Percentiles rank a stretch among this genome's conserved stretches.
Conservation (phyloP, 2,113 vertebrate genomes). For the Pomatostomus ruficeps region DNA sequence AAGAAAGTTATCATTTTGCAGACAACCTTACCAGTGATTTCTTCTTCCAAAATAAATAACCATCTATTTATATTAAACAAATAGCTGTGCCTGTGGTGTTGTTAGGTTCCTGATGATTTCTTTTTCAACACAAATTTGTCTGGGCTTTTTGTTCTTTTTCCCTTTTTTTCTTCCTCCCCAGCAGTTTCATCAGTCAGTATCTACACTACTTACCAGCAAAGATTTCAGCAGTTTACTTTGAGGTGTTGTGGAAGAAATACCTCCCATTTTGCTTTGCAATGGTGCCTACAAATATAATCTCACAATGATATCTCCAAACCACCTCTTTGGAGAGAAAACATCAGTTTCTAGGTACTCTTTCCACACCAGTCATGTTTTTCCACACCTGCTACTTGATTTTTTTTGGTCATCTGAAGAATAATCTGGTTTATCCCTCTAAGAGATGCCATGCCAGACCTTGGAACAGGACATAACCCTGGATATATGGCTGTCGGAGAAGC, state of each 20-base stretch:
- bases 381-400: background rate
- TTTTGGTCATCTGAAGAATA: background rate
- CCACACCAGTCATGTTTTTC: background rate
- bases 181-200: background rate
- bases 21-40: background rate
- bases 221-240: background rate
- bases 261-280: background rate
- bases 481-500: background rate
- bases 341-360: background rate
- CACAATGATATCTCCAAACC: background rate
- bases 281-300: background rate
- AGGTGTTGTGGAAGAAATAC: background rate
- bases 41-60: background rate
- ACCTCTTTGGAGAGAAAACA: background rate
- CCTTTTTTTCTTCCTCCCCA: rapidly evolving
- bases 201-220: background rate
- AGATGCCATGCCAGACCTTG: background rate
- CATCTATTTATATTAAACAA: background rate
- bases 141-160: background rate
- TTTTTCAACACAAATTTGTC: background rate
- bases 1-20: background rate
- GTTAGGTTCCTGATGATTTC: background rate
- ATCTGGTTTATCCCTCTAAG: background rate
- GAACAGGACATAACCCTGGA: rapidly evolving
- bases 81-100: rapidly evolving